Percentiles rank a stretch among this genome's conserved stretches.
phyloP scores from a whole-genome alignment of 2,113 vertebrate species.

The Antechinus flavipes region DNA sequence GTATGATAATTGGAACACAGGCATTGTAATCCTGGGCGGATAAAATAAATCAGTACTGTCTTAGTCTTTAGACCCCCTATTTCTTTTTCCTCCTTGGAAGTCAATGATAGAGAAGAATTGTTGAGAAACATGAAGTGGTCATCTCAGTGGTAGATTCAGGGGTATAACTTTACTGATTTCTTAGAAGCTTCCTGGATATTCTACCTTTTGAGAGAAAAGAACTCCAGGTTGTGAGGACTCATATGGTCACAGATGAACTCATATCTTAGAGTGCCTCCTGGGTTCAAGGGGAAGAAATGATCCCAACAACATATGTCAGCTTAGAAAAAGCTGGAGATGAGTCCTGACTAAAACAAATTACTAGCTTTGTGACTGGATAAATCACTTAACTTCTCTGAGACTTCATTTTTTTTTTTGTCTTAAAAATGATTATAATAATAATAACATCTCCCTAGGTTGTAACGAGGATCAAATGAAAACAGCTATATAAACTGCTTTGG shows the following conservation, averaged over 20 bases:
- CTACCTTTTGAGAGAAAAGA: not conserved
- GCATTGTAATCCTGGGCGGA: not conserved
- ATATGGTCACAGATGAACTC: not conserved
- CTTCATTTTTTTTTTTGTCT: not conserved
- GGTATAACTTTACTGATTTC: not conserved
- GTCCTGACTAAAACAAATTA: not conserved
- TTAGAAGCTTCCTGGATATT: not conserved
- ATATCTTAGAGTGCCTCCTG: not conserved
- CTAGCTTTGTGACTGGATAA: not conserved
- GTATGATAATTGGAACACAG: not conserved
- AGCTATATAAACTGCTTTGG: not conserved
- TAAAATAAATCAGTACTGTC: not conserved
- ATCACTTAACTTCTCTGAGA: not conserved
- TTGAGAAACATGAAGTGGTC: not conserved
- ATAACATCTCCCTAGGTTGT: not conserved
- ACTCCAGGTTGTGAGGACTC: not conserved
- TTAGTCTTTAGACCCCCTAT: not conserved
- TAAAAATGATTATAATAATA: not conserved
- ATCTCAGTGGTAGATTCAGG: not conserved
- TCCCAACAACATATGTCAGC: not conserved
- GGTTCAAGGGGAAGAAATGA: not conserved
- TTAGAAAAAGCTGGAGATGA: not conserved
- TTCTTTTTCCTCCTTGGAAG: not conserved
- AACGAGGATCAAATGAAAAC: not conserved
- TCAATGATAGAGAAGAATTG: not conserved